Base-by-base conservation (phyloP, 2,888 invertebrate genomes). In the Agonum fuliginosum region DNA sequence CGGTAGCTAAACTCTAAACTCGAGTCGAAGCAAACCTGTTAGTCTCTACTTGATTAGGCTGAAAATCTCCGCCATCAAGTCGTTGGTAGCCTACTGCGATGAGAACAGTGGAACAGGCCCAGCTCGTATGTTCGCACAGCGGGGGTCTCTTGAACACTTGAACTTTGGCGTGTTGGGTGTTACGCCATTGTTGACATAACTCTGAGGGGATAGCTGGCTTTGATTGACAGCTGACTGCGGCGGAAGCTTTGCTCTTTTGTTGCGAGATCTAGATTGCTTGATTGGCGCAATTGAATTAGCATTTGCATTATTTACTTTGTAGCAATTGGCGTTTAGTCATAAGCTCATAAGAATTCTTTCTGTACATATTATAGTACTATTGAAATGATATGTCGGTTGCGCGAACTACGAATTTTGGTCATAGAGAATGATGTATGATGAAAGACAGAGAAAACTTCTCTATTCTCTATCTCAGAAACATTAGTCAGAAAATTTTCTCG, bases 241-340 rank as follows among this genome's bases (percentile, higher is more conserved):
- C 58, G 58, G 58, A 30, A 54, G 58, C 58, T 62, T 62, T 27
- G 58, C 46, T 34, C 58, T 62, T 62, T 62, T 62, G 58, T 62
- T 62, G 27, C 3, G 24, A 10, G n/a, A 54, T 54, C 54, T 54
- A 54, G 54, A 54, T 54, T 22, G 54, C 54, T 54, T 54, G 54
- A 54, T 54, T 24, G 54, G 3, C 12, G 22, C 54, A 54, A 54
- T 54, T 54, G 54, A 54, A 54, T 54, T 54, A 54, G 12, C 8
- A 12, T 48, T 20, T 6, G 48, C 20, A n/a, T 37, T 37, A 37
- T 10, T 12, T 37, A n/a, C n/a, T n/a, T n/a, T n/a, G n/a, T n/a
- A n/a, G n/a, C n/a, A n/a, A n/a, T n/a, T n/a, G n/a, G n/a, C n/a
- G n/a, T n/a, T n/a, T n/a, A n/a, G n/a, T n/a, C n/a, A n/a, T n/a